These are phyloP conservation scores for Dione vanillae DNA, from an alignment of 2,888 invertebrate species.

Conservation along the genomic window DNA sequence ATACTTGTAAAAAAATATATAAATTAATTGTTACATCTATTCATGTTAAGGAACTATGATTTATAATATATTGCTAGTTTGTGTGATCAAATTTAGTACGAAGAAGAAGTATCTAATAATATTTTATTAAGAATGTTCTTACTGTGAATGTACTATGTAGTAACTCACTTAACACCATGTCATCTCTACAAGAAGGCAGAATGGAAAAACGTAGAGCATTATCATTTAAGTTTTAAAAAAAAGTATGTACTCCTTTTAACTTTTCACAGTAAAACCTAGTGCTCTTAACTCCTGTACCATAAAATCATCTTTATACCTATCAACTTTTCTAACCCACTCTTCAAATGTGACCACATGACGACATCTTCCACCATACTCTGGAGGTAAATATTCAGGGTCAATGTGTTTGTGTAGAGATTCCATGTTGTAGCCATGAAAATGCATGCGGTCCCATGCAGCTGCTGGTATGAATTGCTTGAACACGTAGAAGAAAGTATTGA, in stretches of 20 bases:
- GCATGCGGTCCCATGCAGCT: conserved; percentile 83
- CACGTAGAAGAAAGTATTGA: conserved; percentile 89
- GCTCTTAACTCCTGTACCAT: conserved; percentile 86
- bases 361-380: conserved; percentile 78
- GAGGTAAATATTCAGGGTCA: conserved; percentile 67
- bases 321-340: conserved; percentile 86
- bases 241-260: background rate
- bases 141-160: too few relatives aligned
- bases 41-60: too few relatives aligned
- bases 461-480: conserved; percentile 90
- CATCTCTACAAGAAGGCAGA: too few relatives aligned
- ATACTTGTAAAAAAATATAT: too few relatives aligned
- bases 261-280: conserved; percentile 80
- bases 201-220: too few relatives aligned
- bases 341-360: conserved; percentile 82
- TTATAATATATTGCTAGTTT: too few relatives aligned
- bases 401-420: conserved; percentile 70
- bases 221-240: too few relatives aligned
- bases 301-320: conserved; percentile 77
- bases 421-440: conserved; percentile 74
- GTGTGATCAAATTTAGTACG: too few relatives aligned
- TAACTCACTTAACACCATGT: too few relatives aligned
- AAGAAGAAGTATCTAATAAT: too few relatives aligned
- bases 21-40: too few relatives aligned
- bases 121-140: too few relatives aligned